Percentiles rank a stretch among this genome's conserved stretches.
Conservation (phyloP, 2,888 invertebrate genomes). For the Drosophila histrio region DNA sequence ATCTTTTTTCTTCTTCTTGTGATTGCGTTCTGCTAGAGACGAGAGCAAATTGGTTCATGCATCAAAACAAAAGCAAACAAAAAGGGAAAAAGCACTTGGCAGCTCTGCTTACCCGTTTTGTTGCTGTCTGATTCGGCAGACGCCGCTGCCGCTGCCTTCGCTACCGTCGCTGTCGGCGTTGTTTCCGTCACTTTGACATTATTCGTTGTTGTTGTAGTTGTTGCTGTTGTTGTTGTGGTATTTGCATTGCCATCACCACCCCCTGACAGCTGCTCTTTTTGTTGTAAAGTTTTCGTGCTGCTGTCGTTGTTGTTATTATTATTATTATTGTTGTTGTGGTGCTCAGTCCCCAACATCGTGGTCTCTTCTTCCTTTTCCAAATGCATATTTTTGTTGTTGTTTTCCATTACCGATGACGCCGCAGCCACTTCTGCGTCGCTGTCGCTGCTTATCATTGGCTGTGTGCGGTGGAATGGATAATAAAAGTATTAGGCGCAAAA, state of each 20-base stretch:
- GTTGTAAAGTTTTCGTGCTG: constrained; percentile 33
- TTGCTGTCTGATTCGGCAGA: constrained; percentile 43
- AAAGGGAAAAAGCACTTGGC: constrained; percentile 43
- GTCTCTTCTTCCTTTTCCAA: constrained; percentile 33
- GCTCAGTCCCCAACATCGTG: constrained; percentile 33
- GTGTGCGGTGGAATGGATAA: constrained; percentile 32
- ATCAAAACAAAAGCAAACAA: constrained; percentile 24
- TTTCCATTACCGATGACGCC: constrained; percentile 42
- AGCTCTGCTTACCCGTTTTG: constrained; percentile 56
- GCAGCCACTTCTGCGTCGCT: constrained; percentile 44
- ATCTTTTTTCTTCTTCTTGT: constrained; percentile 84
- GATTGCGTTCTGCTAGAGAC: constrained; percentile 71
- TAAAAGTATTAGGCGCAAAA: constrained; percentile 49
- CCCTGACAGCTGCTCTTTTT: constrained; percentile 38
- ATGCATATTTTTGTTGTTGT: constrained; percentile 38
- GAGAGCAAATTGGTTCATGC: constrained; percentile 16
- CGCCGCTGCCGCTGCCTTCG: constrained; percentile 17
- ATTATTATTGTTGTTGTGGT: constrained; percentile 24
- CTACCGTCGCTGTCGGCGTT: constrained; percentile 19
- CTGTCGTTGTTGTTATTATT: constrained; percentile 38
- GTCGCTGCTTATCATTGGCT: constrained; percentile 31
- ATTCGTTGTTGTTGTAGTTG: constrained; percentile 35
- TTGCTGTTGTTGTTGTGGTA: constrained; percentile 40
- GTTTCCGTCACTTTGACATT: constrained; percentile 52
- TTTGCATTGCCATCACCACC: constrained; percentile 56